These are phyloP conservation scores for Tachina grossa DNA, from an alignment of 2,888 invertebrate species.

Conservation along the genomic window DNA sequence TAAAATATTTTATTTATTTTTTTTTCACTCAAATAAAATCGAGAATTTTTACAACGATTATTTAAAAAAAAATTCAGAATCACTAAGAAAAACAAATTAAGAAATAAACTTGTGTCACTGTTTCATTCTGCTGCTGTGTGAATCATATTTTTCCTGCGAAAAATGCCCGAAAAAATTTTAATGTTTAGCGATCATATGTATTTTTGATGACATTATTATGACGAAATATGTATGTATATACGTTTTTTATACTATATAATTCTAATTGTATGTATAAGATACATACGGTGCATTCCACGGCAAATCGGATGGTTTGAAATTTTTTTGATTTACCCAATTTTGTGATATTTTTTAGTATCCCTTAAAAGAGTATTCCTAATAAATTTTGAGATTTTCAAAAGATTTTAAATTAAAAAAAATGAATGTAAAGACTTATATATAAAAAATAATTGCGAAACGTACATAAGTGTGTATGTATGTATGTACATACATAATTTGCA, in stretches of 20 bases:
- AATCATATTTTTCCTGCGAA: conserved; percentile 69
- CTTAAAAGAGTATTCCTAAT: too few species aligned
- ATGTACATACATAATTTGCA: neutral
- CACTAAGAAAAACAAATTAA: conserved; percentile 18
- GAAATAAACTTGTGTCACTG: conserved; percentile 51
- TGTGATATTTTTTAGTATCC: too few species aligned
- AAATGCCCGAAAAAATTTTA: conserved; percentile 50
- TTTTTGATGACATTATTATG: conserved; percentile 35
- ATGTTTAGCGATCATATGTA: conserved; percentile 13
- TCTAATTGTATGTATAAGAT: neutral
- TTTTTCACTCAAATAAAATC: neutral
- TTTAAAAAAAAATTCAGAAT: conserved; percentile 11
- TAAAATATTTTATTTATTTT: conserved; percentile 32
- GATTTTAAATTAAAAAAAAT: too few species aligned
- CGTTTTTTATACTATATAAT: neutral
- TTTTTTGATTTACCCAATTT: neutral
- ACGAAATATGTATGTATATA: conserved; percentile 23
- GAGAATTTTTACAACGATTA: conserved; percentile 23
- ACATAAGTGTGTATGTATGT: neutral
- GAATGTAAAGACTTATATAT: neutral
- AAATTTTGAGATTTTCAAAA: neutral
- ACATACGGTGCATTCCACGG: too few species aligned
- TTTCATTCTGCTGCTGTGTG: conserved; percentile 52
- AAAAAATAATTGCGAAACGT: neutral
- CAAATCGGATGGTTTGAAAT: neutral